Conservation (phyloP, 2,797 vertebrate genomes). For the Alcedo atthis region DNA sequence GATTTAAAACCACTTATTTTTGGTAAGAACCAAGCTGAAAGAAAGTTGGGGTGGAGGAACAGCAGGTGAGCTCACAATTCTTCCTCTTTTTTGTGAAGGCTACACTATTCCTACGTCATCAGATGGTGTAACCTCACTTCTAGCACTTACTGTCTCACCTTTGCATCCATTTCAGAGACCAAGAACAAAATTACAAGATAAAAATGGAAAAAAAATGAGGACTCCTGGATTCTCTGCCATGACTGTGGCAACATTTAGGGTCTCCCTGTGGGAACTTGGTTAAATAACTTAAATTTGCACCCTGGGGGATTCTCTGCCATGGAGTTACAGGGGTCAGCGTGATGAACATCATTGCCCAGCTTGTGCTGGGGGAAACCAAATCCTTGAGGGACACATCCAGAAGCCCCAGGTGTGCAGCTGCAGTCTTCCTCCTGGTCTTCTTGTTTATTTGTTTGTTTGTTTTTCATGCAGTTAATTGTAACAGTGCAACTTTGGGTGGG, state of each 20-base stretch:
- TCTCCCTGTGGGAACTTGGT: neutral
- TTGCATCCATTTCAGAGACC: neutral
- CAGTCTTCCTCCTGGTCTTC: neutral
- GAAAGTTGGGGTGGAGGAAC: neutral
- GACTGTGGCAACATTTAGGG: neutral
- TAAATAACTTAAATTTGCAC: neutral
- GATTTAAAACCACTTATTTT: neutral
- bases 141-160: neutral
- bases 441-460: neutral
- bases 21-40: neutral
- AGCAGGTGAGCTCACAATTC: neutral
- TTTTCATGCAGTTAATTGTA: neutral
- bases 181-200: neutral
- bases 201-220: neutral
- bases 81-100: neutral
- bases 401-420: neutral
- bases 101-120: neutral
- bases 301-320: neutral
- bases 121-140: neutral
- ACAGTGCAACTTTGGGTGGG: fast-evolving
- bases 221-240: neutral
- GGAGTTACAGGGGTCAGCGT: neutral
- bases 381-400: neutral
- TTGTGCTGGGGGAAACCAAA: neutral
- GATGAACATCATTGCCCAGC: neutral